Conservation (phyloP, 1,140 invertebrate genomes). For the Formica exsecta region DNA sequence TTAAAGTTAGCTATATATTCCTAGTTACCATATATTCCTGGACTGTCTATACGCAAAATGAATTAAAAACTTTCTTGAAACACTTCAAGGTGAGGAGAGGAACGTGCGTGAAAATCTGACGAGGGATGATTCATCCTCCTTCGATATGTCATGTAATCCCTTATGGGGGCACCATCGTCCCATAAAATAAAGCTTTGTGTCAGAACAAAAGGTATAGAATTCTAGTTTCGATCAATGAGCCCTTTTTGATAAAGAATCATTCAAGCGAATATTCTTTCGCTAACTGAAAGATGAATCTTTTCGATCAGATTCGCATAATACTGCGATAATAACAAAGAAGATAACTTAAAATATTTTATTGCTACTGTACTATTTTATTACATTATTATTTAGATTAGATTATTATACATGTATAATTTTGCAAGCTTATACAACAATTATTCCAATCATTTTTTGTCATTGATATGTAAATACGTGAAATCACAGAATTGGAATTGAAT, state of each 20-base stretch:
- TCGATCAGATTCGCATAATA: background rate
- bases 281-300: background rate
- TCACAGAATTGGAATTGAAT: slow-evolving; percentile 1
- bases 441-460: background rate
- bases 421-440: background rate
- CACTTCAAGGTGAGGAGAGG: slow-evolving; percentile 43
- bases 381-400: background rate
- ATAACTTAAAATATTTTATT: background rate
- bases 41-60: slow-evolving; percentile 36
- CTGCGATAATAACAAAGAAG: background rate
- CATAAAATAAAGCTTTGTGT: slow-evolving; percentile 46
- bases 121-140: slow-evolving; percentile 55
- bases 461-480: background rate
- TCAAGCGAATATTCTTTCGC: background rate
- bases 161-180: slow-evolving; percentile 55
- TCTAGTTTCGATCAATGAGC: slow-evolving; percentile 5
- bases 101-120: slow-evolving; percentile 61
- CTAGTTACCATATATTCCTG: background rate
- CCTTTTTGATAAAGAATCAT: slow-evolving; percentile 14
- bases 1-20: background rate
- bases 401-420: background rate
- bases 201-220: slow-evolving; percentile 41
- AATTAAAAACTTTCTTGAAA: slow-evolving; percentile 32
- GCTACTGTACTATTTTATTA: too few relatives aligned
- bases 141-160: slow-evolving; percentile 51